These are phyloP conservation scores for Erithacus rubecula DNA, from an alignment of 2,797 vertebrate species.

Conservation along the genomic window DNA sequence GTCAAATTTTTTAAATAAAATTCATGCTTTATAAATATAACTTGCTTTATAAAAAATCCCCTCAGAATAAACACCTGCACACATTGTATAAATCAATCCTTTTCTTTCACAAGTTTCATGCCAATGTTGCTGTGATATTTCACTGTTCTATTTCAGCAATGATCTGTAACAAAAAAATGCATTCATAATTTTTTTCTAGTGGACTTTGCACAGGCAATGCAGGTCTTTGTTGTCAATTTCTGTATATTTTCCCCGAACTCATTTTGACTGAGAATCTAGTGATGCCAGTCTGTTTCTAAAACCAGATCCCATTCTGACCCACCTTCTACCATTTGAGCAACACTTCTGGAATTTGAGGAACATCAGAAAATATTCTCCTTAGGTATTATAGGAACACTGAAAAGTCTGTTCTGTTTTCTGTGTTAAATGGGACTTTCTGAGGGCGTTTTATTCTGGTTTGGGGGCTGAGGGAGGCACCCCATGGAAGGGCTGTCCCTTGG, in stretches of 20 bases:
- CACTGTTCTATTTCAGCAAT: not conserved
- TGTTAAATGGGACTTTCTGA: rapidly evolving
- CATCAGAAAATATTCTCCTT: rapidly evolving
- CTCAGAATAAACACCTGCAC: not conserved
- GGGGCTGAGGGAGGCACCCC: rapidly evolving
- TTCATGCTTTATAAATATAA: not conserved
- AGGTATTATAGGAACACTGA: rapidly evolving
- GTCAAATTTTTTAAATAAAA: not conserved
- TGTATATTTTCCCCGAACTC: not conserved
- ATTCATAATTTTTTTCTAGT: not conserved
- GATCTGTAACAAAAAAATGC: not conserved
- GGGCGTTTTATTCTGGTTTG: rapidly evolving
- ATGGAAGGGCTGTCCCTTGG: rapidly evolving
- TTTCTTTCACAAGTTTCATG: not conserved
- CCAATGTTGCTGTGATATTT: not conserved
- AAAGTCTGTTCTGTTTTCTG: rapidly evolving
- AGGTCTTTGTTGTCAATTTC: not conserved
- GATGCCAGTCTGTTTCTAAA: rapidly evolving
- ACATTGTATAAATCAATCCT: not conserved
- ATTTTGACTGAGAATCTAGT: not conserved
- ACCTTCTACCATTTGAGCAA: not conserved
- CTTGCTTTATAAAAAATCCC: not conserved
- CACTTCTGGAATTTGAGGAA: rapidly evolving
- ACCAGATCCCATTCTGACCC: rapidly evolving
- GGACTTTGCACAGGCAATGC: rapidly evolving